Evolutionary conservation across 2,113 vertebrate species (phyloP), one percentile per base, ranked within the genome.

Genomic region (Spea multiplicata): DNA sequence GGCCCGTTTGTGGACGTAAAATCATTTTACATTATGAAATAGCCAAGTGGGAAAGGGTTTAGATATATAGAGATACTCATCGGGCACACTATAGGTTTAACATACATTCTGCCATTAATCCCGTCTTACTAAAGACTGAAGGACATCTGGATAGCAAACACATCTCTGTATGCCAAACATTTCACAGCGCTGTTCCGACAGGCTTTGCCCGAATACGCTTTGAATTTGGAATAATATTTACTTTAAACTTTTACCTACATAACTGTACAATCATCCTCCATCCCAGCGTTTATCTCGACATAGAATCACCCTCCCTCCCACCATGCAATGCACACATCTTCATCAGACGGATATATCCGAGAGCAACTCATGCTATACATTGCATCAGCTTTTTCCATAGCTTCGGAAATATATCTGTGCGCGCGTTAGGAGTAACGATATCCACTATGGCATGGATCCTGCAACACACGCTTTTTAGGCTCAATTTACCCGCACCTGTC

Each of bases 221-320:
- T 30, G 30, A 30, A 30, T 30, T 30, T 30, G 2, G 30, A 59
- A 13, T 12, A 13, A 59, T 13, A 13, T 59, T 59, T 59, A 12
- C 55, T 59, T 59, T 75, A 5, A 75, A 65, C 74, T 75, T 75
- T 67, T 45, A 65, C 74, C 74, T 75, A 75, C 48, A 66, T 66
- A 5, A 62, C 49, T 66, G 17, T 66, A 66, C n/a, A 66, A 45
- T 44, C 71, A 30, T 62, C 45, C 13, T 9, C 8, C 64, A 66
- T 14, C 48, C 74, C 62, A 44, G 16, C 73, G 44, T 5, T 30
- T 67, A 46, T 75, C 64, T 66, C 2, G 4, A 17, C n/a, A 75
- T 7, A 13, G 30, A 8, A 66, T 66, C 73, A 66, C 48, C 65
- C 65, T 75, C 44, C 64, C 49, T 49, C 5, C 17, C 8, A 75